Evolutionary conservation across 1,140 invertebrate genomes (phyloP).

Genomic region (Archegozetes longisetosus): DNA sequence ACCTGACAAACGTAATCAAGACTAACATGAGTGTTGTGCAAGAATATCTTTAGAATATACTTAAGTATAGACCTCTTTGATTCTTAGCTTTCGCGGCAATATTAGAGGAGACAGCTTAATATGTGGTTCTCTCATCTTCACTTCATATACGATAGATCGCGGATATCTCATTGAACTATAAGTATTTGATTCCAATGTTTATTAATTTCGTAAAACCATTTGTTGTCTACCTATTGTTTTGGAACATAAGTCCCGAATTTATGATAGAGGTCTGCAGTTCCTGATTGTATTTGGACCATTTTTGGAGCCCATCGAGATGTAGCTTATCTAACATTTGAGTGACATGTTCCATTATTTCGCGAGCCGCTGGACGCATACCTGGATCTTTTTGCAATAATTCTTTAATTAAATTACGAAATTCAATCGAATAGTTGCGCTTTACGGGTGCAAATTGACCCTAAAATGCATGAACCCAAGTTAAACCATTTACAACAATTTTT

Average conservation of each 20-base stretch:
- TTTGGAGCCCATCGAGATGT: not conserved
- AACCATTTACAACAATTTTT: no score
- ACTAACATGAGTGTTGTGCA: no score
- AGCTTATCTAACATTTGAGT: not conserved
- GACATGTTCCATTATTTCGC: constrained; percentile 38
- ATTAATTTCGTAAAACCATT: no score
- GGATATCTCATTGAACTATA: not conserved
- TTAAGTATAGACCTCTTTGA: constrained; percentile 27
- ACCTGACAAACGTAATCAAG: no score
- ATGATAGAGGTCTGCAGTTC: not conserved
- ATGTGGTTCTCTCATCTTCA: constrained; percentile 37
- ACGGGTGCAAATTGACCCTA: constrained; percentile 35
- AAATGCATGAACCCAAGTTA: no score
- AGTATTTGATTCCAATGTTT: no score
- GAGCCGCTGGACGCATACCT: constrained; percentile 41
- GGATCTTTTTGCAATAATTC: constrained; percentile 47
- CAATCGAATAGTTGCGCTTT: constrained; percentile 46
- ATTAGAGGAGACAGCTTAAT: constrained; percentile 37
- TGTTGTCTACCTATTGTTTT: not conserved
- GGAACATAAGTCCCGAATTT: not conserved
- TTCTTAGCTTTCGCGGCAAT: constrained; percentile 36
- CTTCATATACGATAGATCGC: constrained; percentile 40
- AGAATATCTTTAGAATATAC: no score
- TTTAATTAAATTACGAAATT: constrained; percentile 42
- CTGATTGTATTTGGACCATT: not conserved